Base-by-base conservation (phyloP, 2,797 vertebrate species). In the Karalla daura region DNA sequence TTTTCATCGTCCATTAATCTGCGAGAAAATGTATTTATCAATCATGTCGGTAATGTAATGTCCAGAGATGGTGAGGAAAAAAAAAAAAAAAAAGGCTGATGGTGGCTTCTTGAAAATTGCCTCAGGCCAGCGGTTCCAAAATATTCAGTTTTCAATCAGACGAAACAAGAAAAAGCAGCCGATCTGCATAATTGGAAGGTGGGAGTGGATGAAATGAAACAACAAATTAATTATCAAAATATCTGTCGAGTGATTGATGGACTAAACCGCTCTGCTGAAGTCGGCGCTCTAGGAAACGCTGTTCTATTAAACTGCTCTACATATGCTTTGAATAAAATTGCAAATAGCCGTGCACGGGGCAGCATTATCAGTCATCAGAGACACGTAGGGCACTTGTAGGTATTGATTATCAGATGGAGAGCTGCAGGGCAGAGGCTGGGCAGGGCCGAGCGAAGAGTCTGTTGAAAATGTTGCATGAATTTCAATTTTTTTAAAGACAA, bases 401-500 rank as follows among this genome's bases (percentile, higher is more conserved):
- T 40, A 62, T 61, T 37, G 61, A 55, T 33, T 44, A 56, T 51
- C 33, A 50, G 44, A 64, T 28, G 47, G 49, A 12, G 14, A 43
- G 50, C 47, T 33, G 11, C 15, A 33, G 27, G 32, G n/a, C n/a
- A n/a, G n/a, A n/a, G n/a, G n/a, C n/a, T n/a, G n/a, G n/a, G n/a
- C n/a, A n/a, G n/a, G n/a, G n/a, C n/a, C n/a, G n/a, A n/a, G n/a
- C n/a, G n/a, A n/a, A n/a, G n/a, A n/a, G n/a, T n/a, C n/a, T n/a
- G n/a, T n/a, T n/a, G n/a, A n/a, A n/a, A n/a, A n/a, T n/a, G n/a
- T n/a, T n/a, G n/a, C n/a, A n/a, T n/a, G n/a, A n/a, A n/a, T n/a
- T n/a, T n/a, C n/a, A n/a, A n/a, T n/a, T n/a, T n/a, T n/a, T n/a
- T n/a, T n/a, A n/a, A n/a, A n/a, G n/a, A n/a, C n/a, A n/a, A n/a